These are phyloP conservation scores for Automeris io DNA, from an alignment of 2,888 invertebrate genomes.

Conservation along the genomic window DNA sequence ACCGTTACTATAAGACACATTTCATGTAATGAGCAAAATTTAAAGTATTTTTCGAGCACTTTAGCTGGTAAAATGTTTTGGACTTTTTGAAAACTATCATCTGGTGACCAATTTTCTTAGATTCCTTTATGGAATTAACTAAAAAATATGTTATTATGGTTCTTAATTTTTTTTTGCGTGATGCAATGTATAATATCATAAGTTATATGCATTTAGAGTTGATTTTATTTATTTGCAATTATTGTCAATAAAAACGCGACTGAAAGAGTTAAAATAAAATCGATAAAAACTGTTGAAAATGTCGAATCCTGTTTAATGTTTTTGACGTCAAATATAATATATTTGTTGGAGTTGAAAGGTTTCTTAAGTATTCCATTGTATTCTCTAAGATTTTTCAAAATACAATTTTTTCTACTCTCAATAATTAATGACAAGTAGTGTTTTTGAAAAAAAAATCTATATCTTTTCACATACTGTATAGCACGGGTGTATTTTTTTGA, in stretches of 20 bases:
- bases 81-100: too few relatives aligned
- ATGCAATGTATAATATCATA: too few relatives aligned
- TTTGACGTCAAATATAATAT: constrained; percentile 8
- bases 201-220: too few relatives aligned
- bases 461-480: constrained; percentile 12
- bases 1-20: too few relatives aligned
- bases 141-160: too few relatives aligned
- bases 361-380: neutral
- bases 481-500: constrained; percentile 46
- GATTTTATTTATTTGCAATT: too few relatives aligned
- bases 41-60: too few relatives aligned
- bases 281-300: constrained; percentile 2
- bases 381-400: neutral
- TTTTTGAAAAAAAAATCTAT: constrained; percentile 2
- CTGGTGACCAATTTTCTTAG: too few relatives aligned
- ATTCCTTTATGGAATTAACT: too few relatives aligned
- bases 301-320: neutral
- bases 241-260: neutral
- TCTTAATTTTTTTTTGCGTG: too few relatives aligned
- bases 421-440: neutral
- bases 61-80: too few relatives aligned
- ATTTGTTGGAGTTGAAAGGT: neutral
- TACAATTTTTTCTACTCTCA: neutral
- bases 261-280: neutral
- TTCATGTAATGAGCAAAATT: too few relatives aligned